Evolutionary conservation across 2,888 invertebrate genomes (phyloP).

Genomic region (Drosophila ochracea): DNA sequence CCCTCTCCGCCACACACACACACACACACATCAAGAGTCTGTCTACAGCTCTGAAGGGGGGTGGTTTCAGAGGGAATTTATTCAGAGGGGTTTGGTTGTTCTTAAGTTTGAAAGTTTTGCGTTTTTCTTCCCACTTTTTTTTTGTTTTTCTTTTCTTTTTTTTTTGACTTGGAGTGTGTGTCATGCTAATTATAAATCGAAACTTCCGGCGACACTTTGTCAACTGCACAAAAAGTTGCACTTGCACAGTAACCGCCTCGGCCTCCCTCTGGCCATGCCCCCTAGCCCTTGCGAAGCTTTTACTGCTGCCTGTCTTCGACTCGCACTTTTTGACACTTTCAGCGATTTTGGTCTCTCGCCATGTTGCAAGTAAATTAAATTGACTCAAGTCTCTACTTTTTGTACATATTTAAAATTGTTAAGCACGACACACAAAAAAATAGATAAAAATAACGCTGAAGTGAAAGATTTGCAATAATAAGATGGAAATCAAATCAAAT

Average conservation of each 20-base stretch:
- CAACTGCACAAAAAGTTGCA: conserved; percentile 66
- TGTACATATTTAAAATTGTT: conserved; percentile 39
- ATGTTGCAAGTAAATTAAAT: conserved; percentile 65
- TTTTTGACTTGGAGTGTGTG: conserved; percentile 72
- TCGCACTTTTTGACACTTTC: conserved; percentile 65
- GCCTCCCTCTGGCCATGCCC: background rate
- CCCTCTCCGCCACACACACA: background rate
- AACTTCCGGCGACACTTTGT: conserved; percentile 79
- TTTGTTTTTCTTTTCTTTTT: conserved; percentile 59
- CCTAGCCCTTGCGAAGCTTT: background rate
- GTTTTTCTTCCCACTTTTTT: conserved; percentile 57
- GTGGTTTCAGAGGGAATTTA: background rate
- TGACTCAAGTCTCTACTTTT: conserved; percentile 26
- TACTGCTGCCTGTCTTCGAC: conserved; percentile 28
- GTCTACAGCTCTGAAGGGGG: background rate
- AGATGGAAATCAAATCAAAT: background rate
- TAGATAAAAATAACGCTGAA: background rate
- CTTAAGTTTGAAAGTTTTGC: conserved; percentile 63
- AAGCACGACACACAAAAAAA: conserved; percentile 1
- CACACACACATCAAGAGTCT: conserved; percentile 11
- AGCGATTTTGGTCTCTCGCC: conserved; percentile 40
- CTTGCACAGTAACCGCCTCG: conserved; percentile 4
- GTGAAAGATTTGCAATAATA: background rate
- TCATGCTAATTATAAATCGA: conserved; percentile 81
- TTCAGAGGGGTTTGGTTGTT: conserved; percentile 7